Conservation (phyloP, 1,140 invertebrate genomes). For the Batillaria attramentaria region DNA sequence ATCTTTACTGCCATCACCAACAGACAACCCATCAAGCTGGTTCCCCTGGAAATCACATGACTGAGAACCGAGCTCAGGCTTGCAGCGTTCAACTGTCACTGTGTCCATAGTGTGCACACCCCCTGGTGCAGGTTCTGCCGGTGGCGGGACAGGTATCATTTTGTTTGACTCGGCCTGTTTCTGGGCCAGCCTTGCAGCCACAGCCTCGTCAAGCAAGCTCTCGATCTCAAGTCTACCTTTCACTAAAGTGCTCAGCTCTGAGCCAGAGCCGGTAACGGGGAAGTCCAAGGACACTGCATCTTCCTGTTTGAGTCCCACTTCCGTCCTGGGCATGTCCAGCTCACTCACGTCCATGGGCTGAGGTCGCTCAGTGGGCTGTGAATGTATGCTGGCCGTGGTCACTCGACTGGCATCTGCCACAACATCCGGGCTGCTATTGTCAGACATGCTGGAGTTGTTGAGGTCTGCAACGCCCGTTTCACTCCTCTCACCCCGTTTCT, state of each 20-base stretch:
- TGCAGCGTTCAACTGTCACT: not conserved
- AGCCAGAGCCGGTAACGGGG: not conserved
- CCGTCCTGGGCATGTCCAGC: not conserved
- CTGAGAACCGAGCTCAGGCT: slow-evolving; percentile 18
- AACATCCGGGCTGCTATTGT: not conserved
- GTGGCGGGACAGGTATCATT: too few relatives aligned
- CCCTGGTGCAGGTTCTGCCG: not conserved
- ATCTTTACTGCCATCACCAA: slow-evolving; percentile 1
- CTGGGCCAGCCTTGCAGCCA: slow-evolving; percentile 17
- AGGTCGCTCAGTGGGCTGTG: too few relatives aligned
- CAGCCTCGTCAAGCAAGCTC: slow-evolving; percentile 21
- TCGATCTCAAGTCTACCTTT: slow-evolving; percentile 29
- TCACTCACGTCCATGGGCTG: not conserved
- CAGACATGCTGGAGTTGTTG: not conserved
- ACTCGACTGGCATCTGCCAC: not conserved
- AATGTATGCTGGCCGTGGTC: not conserved
- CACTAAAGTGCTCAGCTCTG: not conserved
- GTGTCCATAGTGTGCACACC: not conserved
- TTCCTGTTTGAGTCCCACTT: not conserved
- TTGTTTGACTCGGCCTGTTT: not conserved
- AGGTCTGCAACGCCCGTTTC: not conserved
- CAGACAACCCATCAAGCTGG: too few relatives aligned
- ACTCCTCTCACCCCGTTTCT: too few relatives aligned
- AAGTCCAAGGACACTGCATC: not conserved
- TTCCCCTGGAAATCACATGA: not conserved